phyloP scores from a whole-genome alignment of 2,797 vertebrate genomes.

The Lepilemur septentrionalis region DNA sequence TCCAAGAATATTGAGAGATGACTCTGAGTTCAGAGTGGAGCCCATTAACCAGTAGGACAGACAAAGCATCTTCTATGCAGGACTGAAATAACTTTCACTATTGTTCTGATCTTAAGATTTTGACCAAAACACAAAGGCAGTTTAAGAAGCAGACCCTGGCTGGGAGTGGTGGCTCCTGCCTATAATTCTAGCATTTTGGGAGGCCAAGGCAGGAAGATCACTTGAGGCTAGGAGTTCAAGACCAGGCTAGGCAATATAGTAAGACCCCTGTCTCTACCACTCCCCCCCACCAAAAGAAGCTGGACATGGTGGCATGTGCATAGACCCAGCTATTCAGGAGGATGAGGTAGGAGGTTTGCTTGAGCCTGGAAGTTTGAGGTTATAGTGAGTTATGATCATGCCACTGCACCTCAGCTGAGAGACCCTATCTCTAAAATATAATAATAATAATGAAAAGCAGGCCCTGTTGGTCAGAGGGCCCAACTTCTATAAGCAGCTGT shows the following conservation, averaged over 20 bases:
- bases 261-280: not conserved
- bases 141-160: no score
- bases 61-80: not conserved
- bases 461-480: not conserved
- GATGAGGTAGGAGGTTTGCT: not conserved
- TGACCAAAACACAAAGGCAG: not conserved
- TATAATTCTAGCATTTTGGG: not conserved
- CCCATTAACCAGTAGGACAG: not conserved
- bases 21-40: not conserved
- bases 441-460: not conserved
- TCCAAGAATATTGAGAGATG: not conserved
- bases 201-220: not conserved
- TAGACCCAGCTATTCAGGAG: not conserved
- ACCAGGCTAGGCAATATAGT: not conserved
- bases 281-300: no score
- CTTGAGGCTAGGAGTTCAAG: not conserved
- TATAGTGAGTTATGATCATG: no score
- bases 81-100: not conserved
- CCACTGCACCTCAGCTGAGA: not conserved
- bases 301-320: not conserved
- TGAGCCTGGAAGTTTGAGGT: not conserved
- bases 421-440: not conserved
- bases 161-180: not conserved
- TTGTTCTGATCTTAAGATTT: not conserved
- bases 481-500: not conserved